A percentile compares a stretch with the other conserved stretches of the same genome.
Conservation (phyloP, 2,888 invertebrate genomes). For the Caenorhabditis sulstoni region DNA sequence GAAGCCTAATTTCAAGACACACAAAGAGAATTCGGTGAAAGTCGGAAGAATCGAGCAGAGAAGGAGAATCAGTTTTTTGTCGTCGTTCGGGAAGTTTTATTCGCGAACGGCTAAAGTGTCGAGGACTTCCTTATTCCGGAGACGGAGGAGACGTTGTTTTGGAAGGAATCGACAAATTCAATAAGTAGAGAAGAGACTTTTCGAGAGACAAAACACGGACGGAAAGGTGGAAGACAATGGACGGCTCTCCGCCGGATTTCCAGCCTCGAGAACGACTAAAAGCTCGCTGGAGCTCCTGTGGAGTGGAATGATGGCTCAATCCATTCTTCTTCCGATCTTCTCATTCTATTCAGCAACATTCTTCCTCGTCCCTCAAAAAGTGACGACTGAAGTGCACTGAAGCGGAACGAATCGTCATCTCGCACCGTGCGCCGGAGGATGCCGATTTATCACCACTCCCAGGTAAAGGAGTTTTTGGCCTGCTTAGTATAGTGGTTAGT, state of each 20-base stretch:
- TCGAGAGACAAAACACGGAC: conserved; percentile 1
- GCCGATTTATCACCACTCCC: too few species aligned
- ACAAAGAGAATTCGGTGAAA: too few species aligned
- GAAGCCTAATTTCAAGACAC: too few species aligned
- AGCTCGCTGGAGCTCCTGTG: not conserved
- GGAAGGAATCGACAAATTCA: conserved; percentile 25
- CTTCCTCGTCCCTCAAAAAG: not conserved
- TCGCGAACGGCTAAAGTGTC: not conserved
- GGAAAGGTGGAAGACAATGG: conserved; percentile 16
- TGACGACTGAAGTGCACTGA: conserved; percentile 12
- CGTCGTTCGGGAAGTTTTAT: too few species aligned
- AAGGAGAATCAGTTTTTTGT: too few species aligned
- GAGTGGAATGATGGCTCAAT: conserved; percentile 3
- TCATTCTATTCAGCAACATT: conserved; percentile 1
- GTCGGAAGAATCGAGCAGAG: too few species aligned
- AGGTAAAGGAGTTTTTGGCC: conserved; percentile 32
- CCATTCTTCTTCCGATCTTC: conserved; percentile 6
- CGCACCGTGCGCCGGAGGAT: not conserved
- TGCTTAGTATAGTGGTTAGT: conserved; percentile 78
- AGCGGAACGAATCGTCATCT: conserved; percentile 2
- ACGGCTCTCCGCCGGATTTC: conserved; percentile 1
- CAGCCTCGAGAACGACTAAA: conserved; percentile 23
- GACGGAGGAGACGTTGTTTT: not conserved
- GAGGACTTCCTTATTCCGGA: not conserved
- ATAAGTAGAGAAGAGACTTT: conserved; percentile 16